Base-by-base conservation (phyloP, 2,888 invertebrate species). In the Lacanobia wlatinum region DNA sequence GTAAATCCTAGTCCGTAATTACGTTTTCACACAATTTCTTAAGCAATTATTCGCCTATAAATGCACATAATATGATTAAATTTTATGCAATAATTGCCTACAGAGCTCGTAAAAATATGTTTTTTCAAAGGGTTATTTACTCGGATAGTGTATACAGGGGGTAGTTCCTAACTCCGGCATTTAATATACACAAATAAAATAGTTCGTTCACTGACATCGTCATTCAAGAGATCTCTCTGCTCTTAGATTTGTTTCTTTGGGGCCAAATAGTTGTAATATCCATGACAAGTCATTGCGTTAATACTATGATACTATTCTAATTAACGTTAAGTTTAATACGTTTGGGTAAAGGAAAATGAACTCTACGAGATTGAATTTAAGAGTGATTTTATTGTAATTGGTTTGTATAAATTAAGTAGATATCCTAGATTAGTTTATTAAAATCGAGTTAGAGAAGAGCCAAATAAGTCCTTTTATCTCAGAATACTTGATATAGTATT, bases 211-310 rank as follows among this genome's bases (percentile, higher is more conserved):
- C 79, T 76, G 76, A 87, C 84, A 83, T 78, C 76, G 82, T 87
- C 87, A 87, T 87, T 80, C 87, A 91, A 89, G 88, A 90, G 92
- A 93, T 94, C 92, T 93, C 90, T 90, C 89, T 90, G 91, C 90
- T 91, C 90, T 90, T 90, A 90, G 90, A 92, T 92, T 93, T 89
- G 90, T 94, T 95, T 94, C 92, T 90, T 92, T 89, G 95, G 95
- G 95, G 95, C 95, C 95, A 95, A 95, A 95, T 95, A 95, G 94
- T 88, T 94, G 83, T 93, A 89, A 90, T 89, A 92, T 94, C 95
- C 95, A 95, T 95, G 95, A 95, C 95, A 94, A 95, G 94, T 94
- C 94, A 94, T 91, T 91, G 91, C 88, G 88, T 92, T 89, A 90
- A 88, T 86, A 87, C 76, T 84, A 83, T 82, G 86, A 77, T 85